A percentile compares a stretch with the other conserved stretches of the same genome.
phyloP scores from a whole-genome alignment of 2,113 vertebrate species.

The Leptobrachium ailaonicum region DNA sequence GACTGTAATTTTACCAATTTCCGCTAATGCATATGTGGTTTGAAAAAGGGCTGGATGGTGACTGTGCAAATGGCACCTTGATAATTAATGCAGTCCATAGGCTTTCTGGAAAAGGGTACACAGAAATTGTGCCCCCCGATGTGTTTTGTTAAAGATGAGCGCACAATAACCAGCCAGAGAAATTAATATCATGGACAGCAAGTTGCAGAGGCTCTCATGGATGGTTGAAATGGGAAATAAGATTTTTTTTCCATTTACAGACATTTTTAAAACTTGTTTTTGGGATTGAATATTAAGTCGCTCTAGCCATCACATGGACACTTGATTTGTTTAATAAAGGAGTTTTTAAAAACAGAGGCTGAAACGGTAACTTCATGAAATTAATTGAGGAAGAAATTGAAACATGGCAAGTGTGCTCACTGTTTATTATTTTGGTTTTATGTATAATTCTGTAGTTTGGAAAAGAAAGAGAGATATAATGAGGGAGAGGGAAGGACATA shows the following conservation, averaged over 20 bases:
- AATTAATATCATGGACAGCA: constrained; percentile 50
- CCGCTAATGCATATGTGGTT: constrained; percentile 69
- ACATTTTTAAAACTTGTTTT: too few species aligned
- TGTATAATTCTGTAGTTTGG: too few species aligned
- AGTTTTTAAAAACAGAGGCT: too few species aligned
- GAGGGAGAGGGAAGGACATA: too few species aligned
- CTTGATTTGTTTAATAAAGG: too few species aligned
- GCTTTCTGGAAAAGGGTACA: constrained; percentile 35
- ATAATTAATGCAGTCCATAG: constrained; percentile 46
- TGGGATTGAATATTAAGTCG: too few species aligned
- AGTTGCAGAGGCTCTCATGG: neutral
- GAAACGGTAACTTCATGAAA: too few species aligned
- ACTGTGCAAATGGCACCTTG: constrained; percentile 42
- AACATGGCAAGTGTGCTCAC: too few species aligned
- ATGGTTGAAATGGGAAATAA: constrained; percentile 7
- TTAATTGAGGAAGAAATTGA: too few species aligned
- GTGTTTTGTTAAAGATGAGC: constrained; percentile 51
- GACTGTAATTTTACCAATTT: constrained; percentile 78
- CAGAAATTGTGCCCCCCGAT: constrained; percentile 38
- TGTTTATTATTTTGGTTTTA: too few species aligned
- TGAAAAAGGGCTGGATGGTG: constrained; percentile 51
- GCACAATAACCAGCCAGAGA: constrained; percentile 55
- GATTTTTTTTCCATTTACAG: neutral
- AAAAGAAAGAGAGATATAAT: too few species aligned
- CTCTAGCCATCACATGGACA: too few species aligned